A percentile compares a stretch with the other conserved stretches of the same genome.
Conservation (phyloP, 1,140 invertebrate species). For the Drosophila ambigua region DNA sequence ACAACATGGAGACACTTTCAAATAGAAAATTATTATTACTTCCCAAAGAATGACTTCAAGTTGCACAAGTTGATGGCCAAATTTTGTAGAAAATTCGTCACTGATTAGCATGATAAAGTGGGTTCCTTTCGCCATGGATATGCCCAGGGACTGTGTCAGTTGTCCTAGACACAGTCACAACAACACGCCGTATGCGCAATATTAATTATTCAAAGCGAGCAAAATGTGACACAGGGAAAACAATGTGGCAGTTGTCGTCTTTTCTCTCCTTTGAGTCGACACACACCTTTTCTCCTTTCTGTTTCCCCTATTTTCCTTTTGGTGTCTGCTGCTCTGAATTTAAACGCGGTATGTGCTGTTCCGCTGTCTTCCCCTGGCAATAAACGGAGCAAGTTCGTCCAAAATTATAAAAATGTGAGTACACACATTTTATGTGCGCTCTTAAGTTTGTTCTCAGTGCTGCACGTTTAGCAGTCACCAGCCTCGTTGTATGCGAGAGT, state of each 20-base stretch:
- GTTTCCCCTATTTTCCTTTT: too few species aligned
- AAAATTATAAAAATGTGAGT: conserved; percentile 80
- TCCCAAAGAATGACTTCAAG: conserved; percentile 23
- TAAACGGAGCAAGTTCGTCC: conserved; percentile 70
- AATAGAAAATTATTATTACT: too few species aligned
- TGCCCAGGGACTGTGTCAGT: conserved; percentile 16
- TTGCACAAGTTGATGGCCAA: conserved; percentile 8
- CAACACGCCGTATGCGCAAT: conserved; percentile 76
- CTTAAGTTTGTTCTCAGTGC: conserved; percentile 54
- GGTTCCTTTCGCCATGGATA: conserved; percentile 25
- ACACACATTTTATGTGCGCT: conserved; percentile 80
- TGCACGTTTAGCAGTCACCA: not conserved
- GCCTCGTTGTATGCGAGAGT: conserved; percentile 4
- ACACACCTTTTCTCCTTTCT: not conserved
- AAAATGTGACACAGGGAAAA: conserved; percentile 30
- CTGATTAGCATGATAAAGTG: conserved; percentile 69
- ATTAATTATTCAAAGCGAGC: conserved; percentile 72
- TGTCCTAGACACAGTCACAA: conserved; percentile 24
- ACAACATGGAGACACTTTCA: conserved; percentile 10
- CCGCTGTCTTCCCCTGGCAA: conserved; percentile 37
- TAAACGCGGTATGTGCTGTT: conserved; percentile 43
- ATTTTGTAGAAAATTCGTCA: conserved; percentile 43
- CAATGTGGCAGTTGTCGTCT: conserved; percentile 39
- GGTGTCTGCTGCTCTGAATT: conserved; percentile 37
- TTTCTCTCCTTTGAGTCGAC: not conserved